These are phyloP conservation scores for human DNA, from an alignment of 2,113 vertebrate species.

Conservation along the genomic window GRCh38 chr4:160932001-160932500, in stretches of 20 bases:
- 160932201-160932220: neutral
- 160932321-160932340: neutral
- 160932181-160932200: neutral
- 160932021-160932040: no score
- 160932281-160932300: neutral
- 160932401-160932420: no score
- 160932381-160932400: no score
- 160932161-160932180: neutral
- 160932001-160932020: no score
- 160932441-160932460: no score
- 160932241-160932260: neutral
- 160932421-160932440: no score
- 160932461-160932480: no score
- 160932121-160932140: neutral
- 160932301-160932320: neutral
- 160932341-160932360: no score
- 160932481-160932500: no score
- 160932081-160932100: neutral
- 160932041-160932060: no score
- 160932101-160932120: neutral
- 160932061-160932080: no score
- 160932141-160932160: neutral
- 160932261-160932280: neutral
- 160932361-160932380: no score
- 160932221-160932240: neutral